Evolutionary conservation across 2,113 vertebrate species (phyloP).

Genomic region (Arizona elegans): DNA sequence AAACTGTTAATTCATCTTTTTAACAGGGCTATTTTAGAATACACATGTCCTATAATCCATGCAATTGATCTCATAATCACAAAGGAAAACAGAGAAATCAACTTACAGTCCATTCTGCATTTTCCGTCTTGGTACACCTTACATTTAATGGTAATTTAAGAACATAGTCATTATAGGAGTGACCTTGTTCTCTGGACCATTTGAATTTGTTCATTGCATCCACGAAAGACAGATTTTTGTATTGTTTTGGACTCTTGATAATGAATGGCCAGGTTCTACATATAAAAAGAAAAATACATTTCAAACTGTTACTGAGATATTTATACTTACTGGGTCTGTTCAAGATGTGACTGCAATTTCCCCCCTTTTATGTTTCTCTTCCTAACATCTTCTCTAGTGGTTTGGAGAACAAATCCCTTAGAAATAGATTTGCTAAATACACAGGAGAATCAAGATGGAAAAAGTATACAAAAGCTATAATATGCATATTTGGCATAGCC

Average conservation of each 20-base stretch:
- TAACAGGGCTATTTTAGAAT: not conserved
- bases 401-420: not conserved
- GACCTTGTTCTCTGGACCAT: constrained; percentile 79
- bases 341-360: not conserved
- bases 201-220: constrained; percentile 88
- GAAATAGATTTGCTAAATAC: not conserved
- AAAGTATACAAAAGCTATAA: not conserved
- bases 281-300: constrained; percentile 23
- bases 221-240: constrained; percentile 84
- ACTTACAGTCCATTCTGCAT: constrained; percentile 84
- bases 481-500: not conserved
- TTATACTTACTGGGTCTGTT: not conserved
- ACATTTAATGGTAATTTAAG: constrained; percentile 78
- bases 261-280: constrained; percentile 85
- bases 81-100: not conserved
- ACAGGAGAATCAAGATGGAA: not conserved
- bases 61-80: not conserved
- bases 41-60: not conserved
- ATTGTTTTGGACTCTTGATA: constrained; percentile 86
- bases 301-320: not conserved
- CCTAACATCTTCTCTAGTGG: not conserved
- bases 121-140: constrained; percentile 82
- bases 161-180: constrained; percentile 81
- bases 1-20: not conserved
- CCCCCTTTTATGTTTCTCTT: not conserved